Evolutionary conservation across 2,888 invertebrate genomes (phyloP), one percentile per base, ranked within the genome.

Genomic region (Thymelicus acteon): DNA sequence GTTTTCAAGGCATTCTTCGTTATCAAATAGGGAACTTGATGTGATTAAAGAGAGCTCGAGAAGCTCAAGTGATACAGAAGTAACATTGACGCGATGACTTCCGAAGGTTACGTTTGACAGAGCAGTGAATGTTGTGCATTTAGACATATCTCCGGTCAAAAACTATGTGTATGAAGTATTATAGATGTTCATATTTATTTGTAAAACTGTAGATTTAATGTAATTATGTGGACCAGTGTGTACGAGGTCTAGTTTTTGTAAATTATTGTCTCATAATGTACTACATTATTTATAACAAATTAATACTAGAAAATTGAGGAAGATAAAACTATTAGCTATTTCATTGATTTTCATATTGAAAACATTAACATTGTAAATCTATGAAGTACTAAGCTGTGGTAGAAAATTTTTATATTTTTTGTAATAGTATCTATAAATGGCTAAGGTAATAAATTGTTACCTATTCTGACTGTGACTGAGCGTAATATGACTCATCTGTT

Each of bases 41-140:
- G 93, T 94, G 58, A 94, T 94, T 62, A 94, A 93, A 82, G 94
- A 94, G 79, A 94, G 94, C 80, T 94, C 94, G 12, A 87, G 93
- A 77, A 94, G 94, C 79, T 94, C 94, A 12, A 94, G 94, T 88
- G 94, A 94, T 76, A 93, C 93, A 73, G 94, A 94, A 88, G 91
- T 93, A 85, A 93, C 93, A 60, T 88, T 94, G 75, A 93, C 93
- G 54, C 92, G 93, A 93, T 94, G 93, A 94, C 88, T 93, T 83
- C 91, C 91, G 85, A 86, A 87, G 75, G 93, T 93, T 73, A 93
- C 92, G 76, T 93, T 93, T 83, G 89, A 91, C 80, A 88, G 83
- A 76, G 83, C 89, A 72, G 91, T 92, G 77, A 89, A 91, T 80
- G 85, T 92, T 75, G 88, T 92, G 82, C 89, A 90, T 80, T 86